Percentiles rank a stretch among this genome's conserved stretches.
phyloP scores from a whole-genome alignment of 1,140 invertebrate species.

The Coptotermes formosanus region DNA sequence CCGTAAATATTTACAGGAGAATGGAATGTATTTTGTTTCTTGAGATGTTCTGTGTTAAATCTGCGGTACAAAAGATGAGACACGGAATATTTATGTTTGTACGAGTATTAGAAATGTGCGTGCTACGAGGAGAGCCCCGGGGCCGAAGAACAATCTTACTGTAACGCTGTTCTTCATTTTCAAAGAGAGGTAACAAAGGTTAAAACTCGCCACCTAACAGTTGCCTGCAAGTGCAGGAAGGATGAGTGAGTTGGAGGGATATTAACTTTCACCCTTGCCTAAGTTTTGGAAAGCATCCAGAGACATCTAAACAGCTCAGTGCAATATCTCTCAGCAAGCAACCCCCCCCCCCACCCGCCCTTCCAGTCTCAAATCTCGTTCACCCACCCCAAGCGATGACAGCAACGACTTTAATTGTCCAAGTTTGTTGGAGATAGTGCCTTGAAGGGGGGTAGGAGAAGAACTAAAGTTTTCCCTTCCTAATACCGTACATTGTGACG shows the following conservation, averaged over 20 bases:
- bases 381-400: not conserved
- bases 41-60: no score
- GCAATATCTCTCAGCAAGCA: not conserved
- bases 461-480: constrained; percentile 6
- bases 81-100: no score
- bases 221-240: not conserved
- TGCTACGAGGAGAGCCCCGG: no score
- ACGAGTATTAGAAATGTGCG: no score
- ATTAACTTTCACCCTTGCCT: not conserved
- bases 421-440: constrained; percentile 6
- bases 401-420: not conserved
- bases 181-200: not conserved
- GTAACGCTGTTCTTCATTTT: no score
- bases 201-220: not conserved
- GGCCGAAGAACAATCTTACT: no score
- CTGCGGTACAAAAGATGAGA: no score
- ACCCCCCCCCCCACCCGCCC: no score
- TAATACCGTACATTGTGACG: not conserved
- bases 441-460: not conserved
- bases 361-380: no score
- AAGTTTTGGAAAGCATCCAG: constrained; percentile 15
- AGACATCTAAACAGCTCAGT: constrained; percentile 1
- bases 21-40: no score
- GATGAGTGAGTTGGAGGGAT: not conserved
- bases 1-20: no score